Evolutionary conservation across 2,797 vertebrate species (phyloP).

Genomic region (Mycteria americana): DNA sequence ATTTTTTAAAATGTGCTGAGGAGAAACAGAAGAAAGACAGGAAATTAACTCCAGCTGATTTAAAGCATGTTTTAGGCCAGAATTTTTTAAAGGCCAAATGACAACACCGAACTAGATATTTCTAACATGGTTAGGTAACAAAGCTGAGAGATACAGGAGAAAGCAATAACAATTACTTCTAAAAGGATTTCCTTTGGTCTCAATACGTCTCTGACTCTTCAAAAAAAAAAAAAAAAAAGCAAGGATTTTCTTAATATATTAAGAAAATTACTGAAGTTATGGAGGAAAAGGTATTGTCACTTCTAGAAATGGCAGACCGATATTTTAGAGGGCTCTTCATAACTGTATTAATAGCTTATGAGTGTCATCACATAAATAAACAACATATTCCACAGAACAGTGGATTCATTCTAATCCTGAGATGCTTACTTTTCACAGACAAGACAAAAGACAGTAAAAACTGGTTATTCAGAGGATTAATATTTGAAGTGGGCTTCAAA

Average conservation of each 20-base stretch:
- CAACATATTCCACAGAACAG: background rate
- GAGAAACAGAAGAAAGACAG: background rate
- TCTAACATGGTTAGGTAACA: background rate
- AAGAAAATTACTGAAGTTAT: background rate
- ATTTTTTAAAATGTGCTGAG: background rate
- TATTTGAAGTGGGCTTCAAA: background rate
- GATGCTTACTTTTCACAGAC: background rate
- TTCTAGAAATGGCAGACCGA: background rate
- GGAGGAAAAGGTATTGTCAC: background rate
- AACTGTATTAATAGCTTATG: background rate
- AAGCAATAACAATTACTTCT: background rate
- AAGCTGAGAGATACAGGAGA: background rate
- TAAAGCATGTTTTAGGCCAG: background rate
- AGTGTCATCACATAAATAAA: background rate
- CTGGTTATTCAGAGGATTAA: background rate
- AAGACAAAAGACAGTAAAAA: background rate
- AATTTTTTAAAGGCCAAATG: background rate
- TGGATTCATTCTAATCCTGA: background rate
- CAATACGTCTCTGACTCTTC: background rate
- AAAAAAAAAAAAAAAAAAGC: background rate
- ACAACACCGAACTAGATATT: background rate
- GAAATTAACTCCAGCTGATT: background rate
- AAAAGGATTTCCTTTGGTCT: background rate
- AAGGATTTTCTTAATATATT: background rate
- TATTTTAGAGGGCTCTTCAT: background rate